Percentiles rank a stretch among this genome's conserved stretches.
phyloP scores from a whole-genome alignment of 2,113 vertebrate species.

The Platycercus adscitus region DNA sequence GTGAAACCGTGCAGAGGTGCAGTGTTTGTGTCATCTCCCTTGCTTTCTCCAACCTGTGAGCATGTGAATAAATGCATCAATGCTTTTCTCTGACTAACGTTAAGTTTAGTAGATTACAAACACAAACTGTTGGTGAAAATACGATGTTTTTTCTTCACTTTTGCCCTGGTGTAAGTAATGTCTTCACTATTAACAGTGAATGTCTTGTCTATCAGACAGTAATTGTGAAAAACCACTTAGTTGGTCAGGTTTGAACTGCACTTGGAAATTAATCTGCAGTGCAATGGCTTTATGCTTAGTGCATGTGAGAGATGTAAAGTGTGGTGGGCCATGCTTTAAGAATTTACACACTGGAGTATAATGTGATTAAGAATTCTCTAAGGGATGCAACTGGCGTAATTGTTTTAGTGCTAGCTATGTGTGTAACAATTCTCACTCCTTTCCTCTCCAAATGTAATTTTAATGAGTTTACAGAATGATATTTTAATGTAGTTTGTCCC shows the following conservation, averaged over 20 bases:
- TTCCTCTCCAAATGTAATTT: not conserved
- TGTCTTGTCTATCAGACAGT: not conserved
- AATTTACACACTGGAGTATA: not conserved
- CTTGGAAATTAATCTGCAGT: not conserved
- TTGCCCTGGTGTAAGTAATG: fast-evolving
- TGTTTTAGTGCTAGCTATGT: not conserved
- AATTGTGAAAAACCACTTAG: not conserved
- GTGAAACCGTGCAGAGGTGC: not conserved
- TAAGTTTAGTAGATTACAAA: not conserved
- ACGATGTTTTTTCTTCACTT: not conserved
- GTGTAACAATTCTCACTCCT: not conserved
- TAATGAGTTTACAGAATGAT: not conserved
- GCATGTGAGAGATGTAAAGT: not conserved
- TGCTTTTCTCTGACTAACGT: not conserved
- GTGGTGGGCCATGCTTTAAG: not conserved
- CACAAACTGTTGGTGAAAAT: not conserved
- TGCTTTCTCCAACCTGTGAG: not conserved
- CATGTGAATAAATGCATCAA: not conserved
- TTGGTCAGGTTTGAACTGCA: not conserved
- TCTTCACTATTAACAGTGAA: not conserved
- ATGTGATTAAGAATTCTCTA: not conserved
- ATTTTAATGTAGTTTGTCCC: not conserved
- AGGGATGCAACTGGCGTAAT: not conserved
- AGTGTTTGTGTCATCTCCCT: not conserved
- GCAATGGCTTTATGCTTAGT: not conserved